Percentiles rank a stretch among this genome's conserved stretches.
Evolutionary conservation across 2,888 invertebrate species (phyloP).

Genomic region (Coremacera marginata): DNA sequence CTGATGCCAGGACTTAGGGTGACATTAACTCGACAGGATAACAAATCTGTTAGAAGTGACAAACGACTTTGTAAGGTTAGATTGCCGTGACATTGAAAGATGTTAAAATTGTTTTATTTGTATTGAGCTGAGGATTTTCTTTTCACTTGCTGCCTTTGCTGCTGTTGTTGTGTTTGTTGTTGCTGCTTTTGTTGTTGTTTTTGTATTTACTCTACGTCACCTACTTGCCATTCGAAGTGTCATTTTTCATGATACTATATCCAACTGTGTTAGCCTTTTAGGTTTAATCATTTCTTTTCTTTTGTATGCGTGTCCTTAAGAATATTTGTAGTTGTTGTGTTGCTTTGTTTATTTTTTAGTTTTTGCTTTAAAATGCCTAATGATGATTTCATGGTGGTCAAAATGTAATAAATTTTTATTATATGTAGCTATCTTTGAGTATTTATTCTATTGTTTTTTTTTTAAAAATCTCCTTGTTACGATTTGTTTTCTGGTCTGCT

Average conservation of each 20-base stretch:
- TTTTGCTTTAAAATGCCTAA: conserved; percentile 52
- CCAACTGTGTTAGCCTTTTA: conserved; percentile 36
- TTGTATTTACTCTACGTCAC: background rate
- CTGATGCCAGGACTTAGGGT: conserved; percentile 54
- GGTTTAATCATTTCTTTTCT: background rate
- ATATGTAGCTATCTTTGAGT: conserved; percentile 39
- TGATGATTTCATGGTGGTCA: conserved; percentile 70
- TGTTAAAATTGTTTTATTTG: conserved; percentile 13
- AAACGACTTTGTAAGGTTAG: conserved; percentile 61
- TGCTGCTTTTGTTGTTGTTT: conserved; percentile 13
- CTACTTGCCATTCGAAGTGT: conserved; percentile 42
- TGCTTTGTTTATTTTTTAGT: background rate
- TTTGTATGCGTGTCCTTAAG: background rate
- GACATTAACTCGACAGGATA: conserved; percentile 69
- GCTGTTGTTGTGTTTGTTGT: background rate
- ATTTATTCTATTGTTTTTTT: conserved; percentile 2
- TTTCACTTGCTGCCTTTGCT: background rate
- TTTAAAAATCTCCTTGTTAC: no score
- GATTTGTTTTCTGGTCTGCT: background rate
- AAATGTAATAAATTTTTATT: conserved; percentile 63
- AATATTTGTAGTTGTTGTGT: background rate
- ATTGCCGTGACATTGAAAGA: conserved; percentile 14
- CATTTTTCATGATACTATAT: conserved; percentile 59
- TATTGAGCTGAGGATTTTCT: background rate
- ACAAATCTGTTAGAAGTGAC: conserved; percentile 69